These are phyloP conservation scores for Nasua narica DNA, from an alignment of 2,797 vertebrate species.

Conservation along the genomic window DNA sequence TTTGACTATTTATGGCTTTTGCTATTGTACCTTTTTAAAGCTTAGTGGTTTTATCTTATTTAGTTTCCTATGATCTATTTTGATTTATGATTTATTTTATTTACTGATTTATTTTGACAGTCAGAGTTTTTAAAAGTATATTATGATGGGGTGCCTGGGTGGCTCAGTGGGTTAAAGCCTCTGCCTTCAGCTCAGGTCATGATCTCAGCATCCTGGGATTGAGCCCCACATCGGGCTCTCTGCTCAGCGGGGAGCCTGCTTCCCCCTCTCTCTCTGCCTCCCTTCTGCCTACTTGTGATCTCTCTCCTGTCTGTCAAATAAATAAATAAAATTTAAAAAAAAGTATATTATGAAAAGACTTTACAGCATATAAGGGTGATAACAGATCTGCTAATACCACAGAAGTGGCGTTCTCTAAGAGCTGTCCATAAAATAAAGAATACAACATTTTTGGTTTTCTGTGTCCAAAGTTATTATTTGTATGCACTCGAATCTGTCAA, in stretches of 20 bases:
- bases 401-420: neutral
- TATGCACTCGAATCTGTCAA: neutral
- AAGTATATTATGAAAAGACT: neutral
- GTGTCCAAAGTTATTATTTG: neutral
- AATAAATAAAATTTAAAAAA: too few relatives aligned
- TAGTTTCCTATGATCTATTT: constrained; percentile 45
- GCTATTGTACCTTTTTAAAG: constrained; percentile 6
- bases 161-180: too few relatives aligned
- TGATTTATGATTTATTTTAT: neutral
- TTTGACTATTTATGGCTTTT: neutral
- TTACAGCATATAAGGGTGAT: neutral
- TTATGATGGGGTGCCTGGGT: too few relatives aligned
- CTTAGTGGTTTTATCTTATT: neutral
- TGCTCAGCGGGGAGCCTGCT: too few relatives aligned
- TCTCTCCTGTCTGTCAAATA: too few relatives aligned
- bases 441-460: neutral
- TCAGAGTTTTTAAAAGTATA: neutral
- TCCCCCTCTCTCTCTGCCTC: too few relatives aligned
- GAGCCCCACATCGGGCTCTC: too few relatives aligned
- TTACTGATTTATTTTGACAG: constrained; percentile 43
- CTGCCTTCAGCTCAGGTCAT: too few relatives aligned
- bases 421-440: neutral
- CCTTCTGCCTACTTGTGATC: too few relatives aligned
- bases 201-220: too few relatives aligned
- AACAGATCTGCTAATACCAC: neutral